Conservation (phyloP, 2,888 invertebrate species). For the Apotomis capreana region DNA sequence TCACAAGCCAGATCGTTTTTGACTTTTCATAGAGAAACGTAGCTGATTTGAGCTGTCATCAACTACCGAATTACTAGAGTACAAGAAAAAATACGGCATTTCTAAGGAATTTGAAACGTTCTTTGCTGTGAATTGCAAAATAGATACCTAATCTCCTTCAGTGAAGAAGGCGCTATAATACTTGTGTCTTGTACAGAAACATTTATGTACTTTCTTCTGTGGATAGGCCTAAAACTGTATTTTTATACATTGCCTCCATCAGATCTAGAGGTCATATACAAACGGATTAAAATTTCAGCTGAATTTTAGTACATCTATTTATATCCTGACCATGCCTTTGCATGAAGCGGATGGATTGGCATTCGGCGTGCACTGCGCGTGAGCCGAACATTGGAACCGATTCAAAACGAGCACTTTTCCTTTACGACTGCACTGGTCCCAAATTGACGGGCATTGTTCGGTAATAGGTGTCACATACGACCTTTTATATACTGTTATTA, state of each 20-base stretch:
- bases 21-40: too few relatives aligned
- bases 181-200: background rate
- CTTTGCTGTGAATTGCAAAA: too few relatives aligned
- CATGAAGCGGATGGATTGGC: constrained; percentile 39
- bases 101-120: too few relatives aligned
- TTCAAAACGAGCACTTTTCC: constrained; percentile 43
- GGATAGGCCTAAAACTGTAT: background rate
- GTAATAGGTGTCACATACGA: background rate
- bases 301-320: constrained; percentile 40
- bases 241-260: background rate
- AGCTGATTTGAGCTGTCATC: too few relatives aligned
- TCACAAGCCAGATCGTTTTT: too few relatives aligned
- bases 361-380: constrained; percentile 25
- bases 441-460: background rate
- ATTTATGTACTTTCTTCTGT: background rate
- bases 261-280: background rate
- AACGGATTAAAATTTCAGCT: constrained; percentile 30
- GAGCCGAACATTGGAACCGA: constrained; percentile 42
- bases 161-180: too few relatives aligned
- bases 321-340: constrained; percentile 38
- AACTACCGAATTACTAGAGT: too few relatives aligned
- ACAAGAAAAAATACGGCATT: too few relatives aligned
- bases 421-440: constrained; percentile 31
- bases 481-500: background rate
- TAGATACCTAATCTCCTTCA: too few relatives aligned